Evolutionary conservation across 2,888 invertebrate species (phyloP).

Genomic region (Drosophila gaucha): DNA sequence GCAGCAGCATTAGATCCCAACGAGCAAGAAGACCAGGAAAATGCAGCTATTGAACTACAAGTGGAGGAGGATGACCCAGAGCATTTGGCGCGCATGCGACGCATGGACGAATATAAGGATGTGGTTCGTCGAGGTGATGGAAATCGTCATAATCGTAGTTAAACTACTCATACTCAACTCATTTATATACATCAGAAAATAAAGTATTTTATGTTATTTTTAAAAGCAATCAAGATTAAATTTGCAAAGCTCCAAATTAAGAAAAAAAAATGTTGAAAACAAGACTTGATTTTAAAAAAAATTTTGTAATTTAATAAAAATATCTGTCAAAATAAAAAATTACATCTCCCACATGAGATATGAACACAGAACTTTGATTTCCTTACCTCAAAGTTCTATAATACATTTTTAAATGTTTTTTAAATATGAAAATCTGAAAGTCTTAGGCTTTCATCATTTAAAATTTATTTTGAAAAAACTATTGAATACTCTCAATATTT

Average conservation of each 20-base stretch:
- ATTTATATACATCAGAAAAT: constrained; percentile 15
- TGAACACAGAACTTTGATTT: too few relatives aligned
- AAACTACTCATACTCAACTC: constrained; percentile 64
- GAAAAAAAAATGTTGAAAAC: neutral
- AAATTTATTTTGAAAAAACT: too few relatives aligned
- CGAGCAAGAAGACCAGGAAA: constrained; percentile 86
- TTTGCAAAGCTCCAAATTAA: neutral
- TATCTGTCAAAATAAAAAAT: neutral
- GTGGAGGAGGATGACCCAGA: constrained; percentile 91
- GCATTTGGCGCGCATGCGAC: constrained; percentile 87
- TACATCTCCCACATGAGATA: neutral
- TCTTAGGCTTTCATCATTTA: too few relatives aligned
- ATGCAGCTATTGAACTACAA: constrained; percentile 86
- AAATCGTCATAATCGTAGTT: constrained; percentile 92
- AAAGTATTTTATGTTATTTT: constrained; percentile 34
- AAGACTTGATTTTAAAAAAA: neutral
- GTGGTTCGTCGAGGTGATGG: constrained; percentile 94
- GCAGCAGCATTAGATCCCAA: constrained; percentile 86
- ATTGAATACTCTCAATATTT: too few relatives aligned
- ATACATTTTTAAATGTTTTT: too few relatives aligned
- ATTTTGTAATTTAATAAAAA: neutral
- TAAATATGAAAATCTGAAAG: too few relatives aligned
- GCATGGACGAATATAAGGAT: constrained; percentile 95
- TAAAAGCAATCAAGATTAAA: neutral
- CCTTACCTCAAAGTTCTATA: too few relatives aligned